Percentiles rank a stretch among this genome's conserved stretches.
Conservation (phyloP, 1,140 invertebrate species). For the Mactra quadrangularis region DNA sequence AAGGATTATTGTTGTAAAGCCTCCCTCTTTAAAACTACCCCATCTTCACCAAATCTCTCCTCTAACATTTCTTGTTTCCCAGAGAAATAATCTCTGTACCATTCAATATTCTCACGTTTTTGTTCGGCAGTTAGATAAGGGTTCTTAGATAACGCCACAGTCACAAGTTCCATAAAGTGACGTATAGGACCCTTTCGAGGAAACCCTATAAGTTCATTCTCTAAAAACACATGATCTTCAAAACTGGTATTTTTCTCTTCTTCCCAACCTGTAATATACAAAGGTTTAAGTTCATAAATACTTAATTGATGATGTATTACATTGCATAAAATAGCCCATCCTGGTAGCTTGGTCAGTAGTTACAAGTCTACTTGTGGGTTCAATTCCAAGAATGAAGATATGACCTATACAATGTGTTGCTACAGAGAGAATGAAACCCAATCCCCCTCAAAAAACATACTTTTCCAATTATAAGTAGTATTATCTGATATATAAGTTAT, state of each 20-base stretch:
- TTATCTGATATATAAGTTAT: too few relatives aligned
- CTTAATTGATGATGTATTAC: neutral
- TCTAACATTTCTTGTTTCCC: conserved; percentile 90
- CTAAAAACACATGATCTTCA: conserved; percentile 93
- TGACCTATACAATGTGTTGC: too few relatives aligned
- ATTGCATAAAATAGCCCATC: neutral
- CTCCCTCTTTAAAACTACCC: conserved; percentile 15
- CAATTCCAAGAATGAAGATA: too few relatives aligned
- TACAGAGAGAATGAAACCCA: too few relatives aligned
- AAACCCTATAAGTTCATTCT: conserved; percentile 92
- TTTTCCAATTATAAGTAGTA: too few relatives aligned
- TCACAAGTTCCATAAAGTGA: conserved; percentile 99
- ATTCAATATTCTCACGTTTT: conserved; percentile 95
- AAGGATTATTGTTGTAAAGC: too few relatives aligned
- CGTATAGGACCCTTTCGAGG: conserved; percentile 94
- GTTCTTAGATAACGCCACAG: conserved; percentile 97
- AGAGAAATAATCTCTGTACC: conserved; percentile 96
- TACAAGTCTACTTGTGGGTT: too few relatives aligned
- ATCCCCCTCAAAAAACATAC: too few relatives aligned
- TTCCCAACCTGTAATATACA: conserved; percentile 85
- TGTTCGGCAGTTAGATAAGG: conserved; percentile 93
- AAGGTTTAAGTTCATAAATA: neutral
- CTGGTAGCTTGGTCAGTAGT: neutral
- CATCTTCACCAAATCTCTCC: conserved; percentile 83
- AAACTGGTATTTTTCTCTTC: conserved; percentile 86